Percentiles rank a stretch among this genome's conserved stretches.
Conservation (phyloP, 2,113 vertebrate genomes). For the Aix galericulata region DNA sequence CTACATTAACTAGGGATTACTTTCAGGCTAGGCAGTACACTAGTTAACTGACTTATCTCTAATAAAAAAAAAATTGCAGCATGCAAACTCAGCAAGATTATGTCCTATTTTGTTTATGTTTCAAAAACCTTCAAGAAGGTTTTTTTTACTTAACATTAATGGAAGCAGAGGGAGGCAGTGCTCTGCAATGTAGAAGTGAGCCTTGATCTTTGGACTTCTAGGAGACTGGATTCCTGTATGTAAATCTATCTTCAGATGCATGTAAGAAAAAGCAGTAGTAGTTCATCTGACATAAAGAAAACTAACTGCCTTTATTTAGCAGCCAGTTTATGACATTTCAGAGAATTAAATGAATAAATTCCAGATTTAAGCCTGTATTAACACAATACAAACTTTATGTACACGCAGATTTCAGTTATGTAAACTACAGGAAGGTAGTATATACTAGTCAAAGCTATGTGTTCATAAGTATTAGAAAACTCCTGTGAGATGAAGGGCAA, state of each 20-base stretch:
- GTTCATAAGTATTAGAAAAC: not conserved
- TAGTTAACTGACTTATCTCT: not conserved
- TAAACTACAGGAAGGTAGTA: not conserved
- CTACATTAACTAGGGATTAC: not conserved
- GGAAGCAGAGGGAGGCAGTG: not conserved
- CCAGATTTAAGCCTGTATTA: not conserved
- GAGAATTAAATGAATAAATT: not conserved
- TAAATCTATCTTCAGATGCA: not conserved
- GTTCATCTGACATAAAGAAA: not conserved
- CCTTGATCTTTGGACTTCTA: not conserved
- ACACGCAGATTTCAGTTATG: not conserved
- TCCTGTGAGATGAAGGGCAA: not conserved
- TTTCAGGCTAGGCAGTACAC: not conserved
- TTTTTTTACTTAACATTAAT: not conserved
- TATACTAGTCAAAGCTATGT: not conserved
- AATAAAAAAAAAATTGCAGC: not conserved
- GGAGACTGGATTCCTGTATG: not conserved
- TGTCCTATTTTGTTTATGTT: not conserved
- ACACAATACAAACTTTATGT: not conserved
- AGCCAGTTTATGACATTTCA: not conserved
- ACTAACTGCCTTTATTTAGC: not conserved
- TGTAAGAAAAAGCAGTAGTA: not conserved
- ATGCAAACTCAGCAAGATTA: not conserved
- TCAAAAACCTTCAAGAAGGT: not conserved
- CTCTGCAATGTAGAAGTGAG: not conserved